These are phyloP conservation scores for Limnephilus marmoratus DNA, from an alignment of 2,888 invertebrate genomes.

Conservation along the genomic window DNA sequence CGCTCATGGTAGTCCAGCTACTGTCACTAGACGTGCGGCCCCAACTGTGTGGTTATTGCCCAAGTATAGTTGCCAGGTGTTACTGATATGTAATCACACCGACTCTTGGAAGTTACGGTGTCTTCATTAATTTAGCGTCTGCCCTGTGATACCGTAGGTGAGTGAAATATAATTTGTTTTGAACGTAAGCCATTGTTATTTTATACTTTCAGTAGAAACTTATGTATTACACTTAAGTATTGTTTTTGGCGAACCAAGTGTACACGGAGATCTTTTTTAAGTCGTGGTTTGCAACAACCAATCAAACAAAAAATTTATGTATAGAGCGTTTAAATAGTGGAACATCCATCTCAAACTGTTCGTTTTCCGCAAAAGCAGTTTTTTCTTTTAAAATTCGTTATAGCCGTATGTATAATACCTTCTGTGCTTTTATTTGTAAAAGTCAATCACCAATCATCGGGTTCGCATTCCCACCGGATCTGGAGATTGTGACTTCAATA, in stretches of 20 bases:
- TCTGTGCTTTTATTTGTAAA: not conserved
- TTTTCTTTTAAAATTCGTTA: not conserved
- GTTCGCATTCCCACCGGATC: no score
- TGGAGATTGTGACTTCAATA: no score
- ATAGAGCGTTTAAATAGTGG: not conserved
- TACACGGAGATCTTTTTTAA: not conserved
- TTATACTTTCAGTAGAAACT: slow-evolving; percentile 33
- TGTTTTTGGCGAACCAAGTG: not conserved
- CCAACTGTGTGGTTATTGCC: not conserved
- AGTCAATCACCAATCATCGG: not conserved
- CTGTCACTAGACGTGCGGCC: not conserved
- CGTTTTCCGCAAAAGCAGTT: not conserved
- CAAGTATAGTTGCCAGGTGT: slow-evolving; percentile 20
- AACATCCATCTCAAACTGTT: not conserved
- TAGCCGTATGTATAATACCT: not conserved
- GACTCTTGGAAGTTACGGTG: slow-evolving; percentile 38
- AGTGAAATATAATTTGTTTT: slow-evolving; percentile 47
- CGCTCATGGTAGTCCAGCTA: not conserved
- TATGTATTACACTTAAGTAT: slow-evolving; percentile 4
- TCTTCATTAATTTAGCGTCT: slow-evolving; percentile 38
- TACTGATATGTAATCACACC: slow-evolving; percentile 15
- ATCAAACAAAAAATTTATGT: not conserved
- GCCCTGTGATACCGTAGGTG: slow-evolving; percentile 34
- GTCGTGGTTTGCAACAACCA: not conserved
- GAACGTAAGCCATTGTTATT: slow-evolving; percentile 20